Percentiles rank a stretch among this genome's conserved stretches.
phyloP scores from a whole-genome alignment of 2,888 invertebrate genomes.

The Euphydryas editha region DNA sequence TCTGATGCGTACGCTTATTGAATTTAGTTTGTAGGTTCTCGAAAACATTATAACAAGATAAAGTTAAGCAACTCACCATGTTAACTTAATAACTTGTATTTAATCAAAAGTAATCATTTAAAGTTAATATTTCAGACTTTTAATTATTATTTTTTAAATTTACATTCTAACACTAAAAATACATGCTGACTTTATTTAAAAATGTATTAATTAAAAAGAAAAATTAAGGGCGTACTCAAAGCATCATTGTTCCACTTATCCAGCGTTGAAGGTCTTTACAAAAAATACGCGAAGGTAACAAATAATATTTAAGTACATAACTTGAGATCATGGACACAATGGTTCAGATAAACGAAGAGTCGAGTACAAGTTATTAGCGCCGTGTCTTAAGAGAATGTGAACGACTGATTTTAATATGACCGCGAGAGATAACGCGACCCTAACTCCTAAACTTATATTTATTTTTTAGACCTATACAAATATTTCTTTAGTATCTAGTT shows the following conservation, averaged over 20 bases:
- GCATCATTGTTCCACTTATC: background rate
- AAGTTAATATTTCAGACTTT: background rate
- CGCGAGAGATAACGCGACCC: slow-evolving; percentile 30
- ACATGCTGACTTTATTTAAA: background rate
- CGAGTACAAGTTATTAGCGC: slow-evolving; percentile 23
- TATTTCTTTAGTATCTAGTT: background rate
- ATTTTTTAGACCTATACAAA: slow-evolving; percentile 9
- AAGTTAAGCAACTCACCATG: background rate
- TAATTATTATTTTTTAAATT: background rate
- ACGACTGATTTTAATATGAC: slow-evolving; percentile 29
- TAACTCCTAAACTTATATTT: slow-evolving; percentile 9
- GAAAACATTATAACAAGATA: background rate
- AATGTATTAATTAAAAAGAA: background rate
- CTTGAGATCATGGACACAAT: slow-evolving; percentile 22
- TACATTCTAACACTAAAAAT: background rate
- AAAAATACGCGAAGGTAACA: background rate
- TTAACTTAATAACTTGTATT: slow-evolving; percentile 1
- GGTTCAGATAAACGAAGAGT: slow-evolving; percentile 23
- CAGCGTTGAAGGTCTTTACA: background rate
- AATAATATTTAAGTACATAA: background rate
- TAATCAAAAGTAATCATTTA: background rate
- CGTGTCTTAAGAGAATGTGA: slow-evolving; percentile 14
- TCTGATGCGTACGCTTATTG: background rate
- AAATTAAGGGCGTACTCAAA: background rate
- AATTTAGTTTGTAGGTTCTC: background rate